phyloP scores from a whole-genome alignment of 1,140 invertebrate species.

The Papilio helenus region DNA sequence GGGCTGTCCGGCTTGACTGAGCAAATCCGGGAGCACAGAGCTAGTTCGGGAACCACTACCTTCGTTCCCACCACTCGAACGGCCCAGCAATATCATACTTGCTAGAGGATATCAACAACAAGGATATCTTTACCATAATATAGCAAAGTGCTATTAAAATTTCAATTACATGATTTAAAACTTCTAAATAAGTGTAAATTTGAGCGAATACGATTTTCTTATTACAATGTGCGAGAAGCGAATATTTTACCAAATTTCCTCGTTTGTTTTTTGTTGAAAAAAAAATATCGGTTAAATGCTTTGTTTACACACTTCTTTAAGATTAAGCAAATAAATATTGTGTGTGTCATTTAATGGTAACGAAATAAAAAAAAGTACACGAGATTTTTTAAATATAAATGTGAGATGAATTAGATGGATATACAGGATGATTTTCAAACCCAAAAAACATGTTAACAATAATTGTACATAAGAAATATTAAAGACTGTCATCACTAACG shows the following conservation, averaged over 20 bases:
- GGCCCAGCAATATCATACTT: conserved; percentile 60
- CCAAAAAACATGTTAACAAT: not conserved
- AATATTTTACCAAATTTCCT: not conserved
- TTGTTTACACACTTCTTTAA: not conserved
- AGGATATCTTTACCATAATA: not conserved
- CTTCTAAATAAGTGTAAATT: not conserved
- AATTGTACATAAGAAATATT: no score
- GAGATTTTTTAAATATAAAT: not conserved
- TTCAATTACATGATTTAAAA: not conserved
- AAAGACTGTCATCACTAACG: no score
- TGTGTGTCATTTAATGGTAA: not conserved
- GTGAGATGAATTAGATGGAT: not conserved
- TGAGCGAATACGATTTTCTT: not conserved
- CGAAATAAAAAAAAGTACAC: not conserved
- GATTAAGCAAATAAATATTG: not conserved
- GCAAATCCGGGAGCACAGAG: conserved; percentile 96
- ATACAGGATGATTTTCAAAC: not conserved
- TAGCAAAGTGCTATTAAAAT: not conserved
- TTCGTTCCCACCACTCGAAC: conserved; percentile 85
- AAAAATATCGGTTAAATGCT: not conserved
- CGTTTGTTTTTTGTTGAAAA: not conserved
- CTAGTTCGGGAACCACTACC: conserved; percentile 90
- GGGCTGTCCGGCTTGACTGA: conserved; percentile 92
- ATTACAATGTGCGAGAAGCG: not conserved
- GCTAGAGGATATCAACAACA: not conserved